Base-by-base conservation (phyloP, 2,113 vertebrate genomes). In the Gulo gulo region DNA sequence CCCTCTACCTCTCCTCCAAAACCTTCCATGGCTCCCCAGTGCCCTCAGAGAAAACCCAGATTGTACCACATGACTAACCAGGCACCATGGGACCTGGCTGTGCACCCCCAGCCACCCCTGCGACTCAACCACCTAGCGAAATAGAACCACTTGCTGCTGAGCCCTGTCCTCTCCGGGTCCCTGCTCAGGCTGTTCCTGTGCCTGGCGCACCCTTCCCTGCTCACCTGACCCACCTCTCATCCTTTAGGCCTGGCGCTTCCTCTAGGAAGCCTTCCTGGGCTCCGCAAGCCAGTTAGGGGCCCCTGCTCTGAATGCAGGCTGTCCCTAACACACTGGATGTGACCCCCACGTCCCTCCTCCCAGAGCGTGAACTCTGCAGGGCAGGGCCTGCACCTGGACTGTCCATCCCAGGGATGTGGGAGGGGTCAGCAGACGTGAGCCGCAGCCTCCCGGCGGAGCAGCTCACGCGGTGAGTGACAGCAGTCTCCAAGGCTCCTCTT, bases 401-500 rank as follows among this genome's bases (percentile, higher is more conserved):
- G 4, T 57, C n/a, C 36, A 36, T 6, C 45, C 29, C 12, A 0
- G 61, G 5, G 42, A 1, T 0, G 1, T 10, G 15, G 57, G 57
- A 63, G 88, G 57, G n/a, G 61, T 13, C 23, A 7, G 29, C 16
- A 1, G n/a, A 10, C 0, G 4, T 1, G 24, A 57, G 67, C 47
- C 6, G 7, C 7, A 15, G 59, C 11, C 24, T 55, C 23, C 1
- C 0, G 15, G 71, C 1, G 0, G 36, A 14, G 24, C 29, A 21
- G 16, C 29, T 15, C 18, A 14, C 24, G 1, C 0, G 12, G 1
- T 4, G 7, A 36, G 26, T 0, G 2, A n/a, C 63, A 3, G 1
- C 13, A 12, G 23, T 6, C 39, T 11, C n/a, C 6, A 13, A 6
- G 29, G 29, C 29, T 14, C 29, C 65, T n/a, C 31, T 34, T 7